A percentile compares a stretch with the other conserved stretches of the same genome.
These are phyloP conservation scores for Mallateleia sp. DNA, from an alignment of 2,888 invertebrate species.

Conservation along the genomic window DNA sequence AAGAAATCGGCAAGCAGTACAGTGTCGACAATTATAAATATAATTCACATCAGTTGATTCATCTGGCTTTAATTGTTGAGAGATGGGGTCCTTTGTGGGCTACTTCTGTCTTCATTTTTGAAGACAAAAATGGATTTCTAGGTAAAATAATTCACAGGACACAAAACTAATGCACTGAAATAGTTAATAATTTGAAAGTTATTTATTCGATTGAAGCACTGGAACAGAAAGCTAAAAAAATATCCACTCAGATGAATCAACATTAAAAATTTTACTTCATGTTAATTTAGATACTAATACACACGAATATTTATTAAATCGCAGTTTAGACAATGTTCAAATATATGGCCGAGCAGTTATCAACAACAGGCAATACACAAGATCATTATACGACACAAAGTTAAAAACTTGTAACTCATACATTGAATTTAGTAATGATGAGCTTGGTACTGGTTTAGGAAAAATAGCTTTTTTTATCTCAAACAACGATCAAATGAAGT, in stretches of 20 bases:
- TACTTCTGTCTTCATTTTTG: background rate
- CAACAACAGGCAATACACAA: conserved; percentile 11
- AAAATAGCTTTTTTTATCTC: conserved; percentile 12
- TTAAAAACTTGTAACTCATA: conserved; percentile 27
- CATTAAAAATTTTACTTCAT: background rate
- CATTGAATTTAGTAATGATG: conserved; percentile 16
- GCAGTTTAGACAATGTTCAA: background rate
- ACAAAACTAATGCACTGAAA: background rate
- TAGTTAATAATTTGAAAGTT: background rate
- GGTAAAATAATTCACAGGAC: background rate
- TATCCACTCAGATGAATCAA: too few species aligned
- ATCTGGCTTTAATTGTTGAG: background rate
- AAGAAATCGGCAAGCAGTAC: background rate
- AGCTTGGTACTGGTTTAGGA: background rate
- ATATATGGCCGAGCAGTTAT: conserved; percentile 15
- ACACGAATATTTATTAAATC: background rate
- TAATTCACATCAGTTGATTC: conserved; percentile 2
- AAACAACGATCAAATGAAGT: background rate
- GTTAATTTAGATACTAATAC: background rate
- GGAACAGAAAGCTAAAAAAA: too few species aligned
- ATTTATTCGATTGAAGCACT: too few species aligned
- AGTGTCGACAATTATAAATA: background rate
- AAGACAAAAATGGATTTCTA: conserved; percentile 3
- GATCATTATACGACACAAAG: conserved; percentile 11
- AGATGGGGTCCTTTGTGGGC: conserved; percentile 6